Evolutionary conservation across 2,888 invertebrate genomes (phyloP).

Genomic region (Cheilosia urbana): DNA sequence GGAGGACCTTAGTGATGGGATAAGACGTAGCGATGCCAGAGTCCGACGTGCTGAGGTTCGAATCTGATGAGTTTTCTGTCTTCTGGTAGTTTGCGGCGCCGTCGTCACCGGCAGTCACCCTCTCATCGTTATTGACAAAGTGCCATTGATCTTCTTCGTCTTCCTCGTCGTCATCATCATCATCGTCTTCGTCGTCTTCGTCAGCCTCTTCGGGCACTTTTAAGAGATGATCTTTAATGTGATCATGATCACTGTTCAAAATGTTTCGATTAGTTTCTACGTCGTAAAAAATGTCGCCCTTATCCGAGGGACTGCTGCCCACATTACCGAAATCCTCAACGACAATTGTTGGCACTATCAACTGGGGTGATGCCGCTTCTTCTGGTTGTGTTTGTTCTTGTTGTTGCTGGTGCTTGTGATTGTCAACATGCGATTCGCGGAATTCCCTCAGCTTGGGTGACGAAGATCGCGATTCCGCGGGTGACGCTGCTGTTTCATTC

Average conservation of each 20-base stretch:
- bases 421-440: constrained; percentile 79
- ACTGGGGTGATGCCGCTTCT: constrained; percentile 30
- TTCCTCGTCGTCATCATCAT: constrained; percentile 43
- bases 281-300: constrained; percentile 81
- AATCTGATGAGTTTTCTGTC: constrained; percentile 79
- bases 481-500: constrained; percentile 53
- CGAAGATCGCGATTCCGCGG: constrained; percentile 49
- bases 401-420: constrained; percentile 53
- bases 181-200: constrained; percentile 40
- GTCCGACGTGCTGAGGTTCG: constrained; percentile 82
- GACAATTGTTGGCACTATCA: constrained; percentile 81
- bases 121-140: constrained; percentile 77
- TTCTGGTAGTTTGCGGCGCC: constrained; percentile 77
- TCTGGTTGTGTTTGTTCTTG: neutral
- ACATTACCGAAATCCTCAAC: constrained; percentile 80
- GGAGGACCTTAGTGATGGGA: constrained; percentile 46
- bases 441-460: constrained; percentile 77
- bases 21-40: constrained; percentile 80
- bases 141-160: constrained; percentile 77
- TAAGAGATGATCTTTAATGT: constrained; percentile 77
- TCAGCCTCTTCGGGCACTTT: constrained; percentile 77
- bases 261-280: constrained; percentile 75
- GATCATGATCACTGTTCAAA: constrained; percentile 6
- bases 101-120: constrained; percentile 72
- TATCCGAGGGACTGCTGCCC: constrained; percentile 70